phyloP scores from a whole-genome alignment of 2,888 invertebrate genomes.

The Noctua comes region DNA sequence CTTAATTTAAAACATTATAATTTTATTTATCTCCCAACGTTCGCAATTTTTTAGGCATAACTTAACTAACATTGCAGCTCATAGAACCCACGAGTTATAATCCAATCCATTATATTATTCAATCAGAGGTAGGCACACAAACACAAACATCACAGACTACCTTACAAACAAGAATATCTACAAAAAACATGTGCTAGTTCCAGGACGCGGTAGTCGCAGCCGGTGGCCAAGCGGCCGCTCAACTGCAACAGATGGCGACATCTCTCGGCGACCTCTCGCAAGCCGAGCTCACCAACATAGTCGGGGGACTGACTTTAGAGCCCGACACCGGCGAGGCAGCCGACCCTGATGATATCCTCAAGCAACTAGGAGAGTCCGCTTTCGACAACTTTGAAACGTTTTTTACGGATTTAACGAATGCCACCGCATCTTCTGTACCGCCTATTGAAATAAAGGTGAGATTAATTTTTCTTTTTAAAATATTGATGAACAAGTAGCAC shows the following conservation, averaged over 20 bases:
- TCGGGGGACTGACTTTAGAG: conserved; percentile 90
- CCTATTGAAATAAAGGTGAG: conserved; percentile 93
- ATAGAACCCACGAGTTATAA: neutral
- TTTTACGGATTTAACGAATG: conserved; percentile 93
- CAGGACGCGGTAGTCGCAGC: conserved; percentile 92
- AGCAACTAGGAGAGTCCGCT: conserved; percentile 95
- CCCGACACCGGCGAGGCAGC: conserved; percentile 82
- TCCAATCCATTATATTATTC: neutral
- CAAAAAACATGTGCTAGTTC: conserved; percentile 71
- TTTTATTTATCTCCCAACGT: neutral
- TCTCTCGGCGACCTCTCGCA: conserved; percentile 93
- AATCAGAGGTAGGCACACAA: conserved; percentile 6
- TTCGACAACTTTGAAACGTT: conserved; percentile 96
- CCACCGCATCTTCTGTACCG: conserved; percentile 91
- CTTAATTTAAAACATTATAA: neutral
- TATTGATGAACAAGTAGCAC: neutral
- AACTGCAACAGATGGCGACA: conserved; percentile 88
- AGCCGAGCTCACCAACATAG: conserved; percentile 93
- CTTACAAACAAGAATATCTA: conserved; percentile 14
- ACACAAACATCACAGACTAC: neutral
- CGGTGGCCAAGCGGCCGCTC: conserved; percentile 88
- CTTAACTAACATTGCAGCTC: conserved; percentile 30
- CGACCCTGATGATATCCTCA: conserved; percentile 95
- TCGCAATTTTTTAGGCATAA: neutral
- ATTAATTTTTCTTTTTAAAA: neutral